phyloP scores from a whole-genome alignment of 2,797 vertebrate species.

The Valencia hispanica region DNA sequence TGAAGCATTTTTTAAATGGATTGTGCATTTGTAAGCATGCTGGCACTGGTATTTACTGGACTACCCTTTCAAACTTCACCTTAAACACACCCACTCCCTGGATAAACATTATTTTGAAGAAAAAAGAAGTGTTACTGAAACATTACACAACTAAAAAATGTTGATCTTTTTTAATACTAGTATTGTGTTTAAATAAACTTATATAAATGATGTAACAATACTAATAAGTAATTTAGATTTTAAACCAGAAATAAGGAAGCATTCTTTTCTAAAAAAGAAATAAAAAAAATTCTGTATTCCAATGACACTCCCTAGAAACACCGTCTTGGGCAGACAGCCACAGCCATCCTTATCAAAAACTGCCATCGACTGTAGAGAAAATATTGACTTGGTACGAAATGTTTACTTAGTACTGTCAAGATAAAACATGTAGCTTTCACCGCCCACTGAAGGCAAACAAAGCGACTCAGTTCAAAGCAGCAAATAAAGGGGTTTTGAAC shows the following conservation, averaged over 20 bases:
- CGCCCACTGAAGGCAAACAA: not conserved
- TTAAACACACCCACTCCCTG: not conserved
- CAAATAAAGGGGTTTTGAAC: not conserved
- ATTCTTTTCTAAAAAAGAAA: no score
- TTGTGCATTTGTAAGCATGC: not conserved
- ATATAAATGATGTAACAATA: no score
- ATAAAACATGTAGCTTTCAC: not conserved
- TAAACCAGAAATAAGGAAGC: no score
- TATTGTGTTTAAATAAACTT: not conserved
- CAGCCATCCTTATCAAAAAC: not conserved
- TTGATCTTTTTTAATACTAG: not conserved
- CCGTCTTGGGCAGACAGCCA: not conserved
- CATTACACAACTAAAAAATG: not conserved
- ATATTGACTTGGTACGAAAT: conserved; percentile 4
- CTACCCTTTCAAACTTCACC: not conserved
- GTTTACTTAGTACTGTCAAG: not conserved
- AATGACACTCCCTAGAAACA: not conserved
- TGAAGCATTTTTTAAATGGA: not conserved
- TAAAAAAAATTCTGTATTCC: no score
- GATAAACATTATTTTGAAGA: not conserved
- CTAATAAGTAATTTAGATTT: no score
- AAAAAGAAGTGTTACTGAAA: not conserved
- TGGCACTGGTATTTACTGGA: not conserved
- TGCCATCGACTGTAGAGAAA: not conserved
- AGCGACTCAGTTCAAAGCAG: not conserved